Percentiles rank a stretch among this genome's conserved stretches.
Evolutionary conservation across 1,140 invertebrate species (phyloP).

Genomic region (Penaeus indicus): DNA sequence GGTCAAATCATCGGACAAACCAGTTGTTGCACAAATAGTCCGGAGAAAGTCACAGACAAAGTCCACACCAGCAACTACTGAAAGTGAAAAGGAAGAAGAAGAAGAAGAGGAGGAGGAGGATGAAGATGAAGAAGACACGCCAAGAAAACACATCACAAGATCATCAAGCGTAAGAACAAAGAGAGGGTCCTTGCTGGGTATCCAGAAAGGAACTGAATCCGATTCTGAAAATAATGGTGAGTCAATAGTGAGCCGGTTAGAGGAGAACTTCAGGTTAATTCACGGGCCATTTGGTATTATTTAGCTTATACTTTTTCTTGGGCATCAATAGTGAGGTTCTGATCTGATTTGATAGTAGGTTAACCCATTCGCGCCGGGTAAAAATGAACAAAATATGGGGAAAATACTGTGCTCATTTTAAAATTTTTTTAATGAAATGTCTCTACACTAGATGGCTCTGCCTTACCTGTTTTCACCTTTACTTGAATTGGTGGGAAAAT

Average conservation of each 20-base stretch:
- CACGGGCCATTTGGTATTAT: too few relatives aligned
- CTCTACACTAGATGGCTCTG: too few relatives aligned
- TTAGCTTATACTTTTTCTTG: too few relatives aligned
- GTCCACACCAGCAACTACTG: slow-evolving; percentile 54
- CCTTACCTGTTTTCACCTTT: too few relatives aligned
- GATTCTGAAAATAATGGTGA: slow-evolving; percentile 63
- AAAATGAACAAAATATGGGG: too few relatives aligned
- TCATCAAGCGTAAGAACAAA: slow-evolving; percentile 64
- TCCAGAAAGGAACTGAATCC: slow-evolving; percentile 66
- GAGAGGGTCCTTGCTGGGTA: slow-evolving; percentile 59
- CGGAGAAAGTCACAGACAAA: slow-evolving; percentile 57
- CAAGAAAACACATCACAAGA: slow-evolving; percentile 61
- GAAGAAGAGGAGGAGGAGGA: slow-evolving; percentile 63
- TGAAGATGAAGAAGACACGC: slow-evolving; percentile 55
- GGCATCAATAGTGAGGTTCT: too few relatives aligned
- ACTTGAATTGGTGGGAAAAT: too few relatives aligned
- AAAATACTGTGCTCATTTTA: too few relatives aligned
- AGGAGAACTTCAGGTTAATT: too few relatives aligned
- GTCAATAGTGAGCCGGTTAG: background rate
- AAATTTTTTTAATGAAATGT: too few relatives aligned
- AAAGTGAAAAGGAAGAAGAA: slow-evolving; percentile 65
- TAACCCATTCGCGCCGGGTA: too few relatives aligned
- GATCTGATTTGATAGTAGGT: too few relatives aligned
- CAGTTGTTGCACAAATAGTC: slow-evolving; percentile 57
- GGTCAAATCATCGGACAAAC: slow-evolving; percentile 55